Evolutionary conservation across 2,113 vertebrate genomes (phyloP).

Genomic region (Emydura subglobosa): DNA sequence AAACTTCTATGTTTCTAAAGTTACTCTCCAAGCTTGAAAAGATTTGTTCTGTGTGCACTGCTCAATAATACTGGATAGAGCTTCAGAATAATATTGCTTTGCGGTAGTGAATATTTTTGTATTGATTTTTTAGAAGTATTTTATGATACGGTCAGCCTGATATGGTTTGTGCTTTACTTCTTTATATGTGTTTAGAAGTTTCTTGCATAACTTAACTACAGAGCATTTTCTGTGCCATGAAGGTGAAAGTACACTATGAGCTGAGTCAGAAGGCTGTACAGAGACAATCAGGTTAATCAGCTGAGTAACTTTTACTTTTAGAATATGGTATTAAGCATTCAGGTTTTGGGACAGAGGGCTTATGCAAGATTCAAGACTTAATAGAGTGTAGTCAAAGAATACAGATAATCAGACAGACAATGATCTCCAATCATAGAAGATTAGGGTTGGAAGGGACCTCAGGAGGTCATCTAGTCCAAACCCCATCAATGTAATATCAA

Average conservation of each 20-base stretch:
- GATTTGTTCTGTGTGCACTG: background rate
- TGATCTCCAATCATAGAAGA: background rate
- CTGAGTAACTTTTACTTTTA: background rate
- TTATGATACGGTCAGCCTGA: background rate
- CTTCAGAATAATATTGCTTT: background rate
- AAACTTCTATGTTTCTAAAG: no score
- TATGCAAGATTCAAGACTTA: background rate
- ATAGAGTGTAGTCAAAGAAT: background rate
- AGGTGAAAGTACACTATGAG: background rate
- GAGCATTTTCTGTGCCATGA: background rate
- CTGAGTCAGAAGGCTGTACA: background rate
- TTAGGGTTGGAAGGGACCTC: no score
- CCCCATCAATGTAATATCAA: background rate
- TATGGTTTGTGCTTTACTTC: background rate
- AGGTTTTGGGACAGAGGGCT: background rate
- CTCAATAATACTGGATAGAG: background rate
- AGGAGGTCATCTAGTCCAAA: no score
- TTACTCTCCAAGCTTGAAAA: background rate
- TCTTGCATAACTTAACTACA: background rate
- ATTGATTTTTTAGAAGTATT: background rate
- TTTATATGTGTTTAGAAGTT: background rate
- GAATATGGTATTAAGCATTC: background rate
- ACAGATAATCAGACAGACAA: background rate
- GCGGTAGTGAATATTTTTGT: slow-evolving; percentile 9
- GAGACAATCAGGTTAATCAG: background rate